Evolutionary conservation across 2,797 vertebrate genomes (phyloP).

Genomic region (Melanotaenia boesemani): DNA sequence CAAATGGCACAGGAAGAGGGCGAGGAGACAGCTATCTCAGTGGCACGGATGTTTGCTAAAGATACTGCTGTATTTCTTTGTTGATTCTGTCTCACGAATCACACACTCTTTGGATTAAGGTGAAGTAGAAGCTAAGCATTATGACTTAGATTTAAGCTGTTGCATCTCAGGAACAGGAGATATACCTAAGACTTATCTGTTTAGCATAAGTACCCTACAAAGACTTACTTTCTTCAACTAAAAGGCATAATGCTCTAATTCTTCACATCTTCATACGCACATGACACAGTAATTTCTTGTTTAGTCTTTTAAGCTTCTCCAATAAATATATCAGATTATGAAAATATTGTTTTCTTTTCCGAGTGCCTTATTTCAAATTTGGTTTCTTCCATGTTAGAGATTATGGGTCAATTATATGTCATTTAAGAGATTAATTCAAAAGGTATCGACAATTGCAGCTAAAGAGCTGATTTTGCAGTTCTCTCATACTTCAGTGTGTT

Average conservation of each 20-base stretch:
- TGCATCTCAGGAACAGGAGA: neutral
- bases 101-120: slow-evolving; percentile 13
- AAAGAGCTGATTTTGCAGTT: slow-evolving; percentile 42
- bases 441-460: slow-evolving; percentile 40
- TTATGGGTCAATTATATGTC: slow-evolving; percentile 17
- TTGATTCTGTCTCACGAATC: slow-evolving; percentile 3
- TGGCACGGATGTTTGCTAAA: slow-evolving; percentile 19
- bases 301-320: neutral
- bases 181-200: neutral
- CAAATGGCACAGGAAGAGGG: slow-evolving; percentile 31
- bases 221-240: slow-evolving; percentile 1
- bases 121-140: slow-evolving; percentile 3
- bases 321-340: slow-evolving; percentile 14
- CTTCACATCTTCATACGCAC: neutral
- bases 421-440: slow-evolving; percentile 45
- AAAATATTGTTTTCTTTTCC: neutral
- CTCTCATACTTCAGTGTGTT: slow-evolving; percentile 20
- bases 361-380: slow-evolving; percentile 12
- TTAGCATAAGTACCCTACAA: neutral
- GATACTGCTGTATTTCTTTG: slow-evolving; percentile 11
- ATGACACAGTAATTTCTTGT: slow-evolving; percentile 6
- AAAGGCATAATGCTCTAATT: slow-evolving; percentile 14
- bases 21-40: slow-evolving; percentile 5
- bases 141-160: neutral
- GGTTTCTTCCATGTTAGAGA: slow-evolving; percentile 18